Evolutionary conservation across 2,888 invertebrate species (phyloP), one percentile per base, ranked within the genome.

Genomic region (Leptothorax acervorum): DNA sequence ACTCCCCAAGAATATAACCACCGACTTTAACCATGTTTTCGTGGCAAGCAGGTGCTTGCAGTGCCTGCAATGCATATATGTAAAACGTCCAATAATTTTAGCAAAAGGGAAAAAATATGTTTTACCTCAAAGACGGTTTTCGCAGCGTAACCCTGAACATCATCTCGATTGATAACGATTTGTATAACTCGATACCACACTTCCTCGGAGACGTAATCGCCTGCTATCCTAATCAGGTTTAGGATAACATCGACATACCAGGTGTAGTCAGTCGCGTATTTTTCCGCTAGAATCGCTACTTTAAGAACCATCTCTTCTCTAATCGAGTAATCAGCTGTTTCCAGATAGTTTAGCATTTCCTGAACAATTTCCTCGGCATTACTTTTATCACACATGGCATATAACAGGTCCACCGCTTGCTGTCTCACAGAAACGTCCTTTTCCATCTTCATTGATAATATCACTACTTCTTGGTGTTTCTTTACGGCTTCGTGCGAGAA

Each of bases 11-110:
- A 92, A 99, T 99, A 93, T 99, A 99, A 78, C 99, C 99, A 86
- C 99, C 99, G 81, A 99, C 99, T 96, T 99, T 99, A 1, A 99
- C 99, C 99, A 99, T 99, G 95, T 99, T 99, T 95, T 99, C 99
- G 95, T 99, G 99, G 94, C 99, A 99, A 42, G 99, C 99, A 31
- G 99, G 99, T 51, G 99, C 99, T 96, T 99, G 99, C 78, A 99
- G 95, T 83, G 99, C 99, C 96, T 97, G 92, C 9, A 73, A 87
- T 83, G 9, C 39, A 68, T 9, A 31, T 18, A 18, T 6, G 18
- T 55, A 39, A 15, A 63, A 68, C 39, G 76, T 45, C 15, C 8
- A 53, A 39, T 75, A 63, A 48, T 55, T 55, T 18, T 39, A 81
- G 55, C 83, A 28, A 73, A 53, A 9, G 45, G 48, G 60, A 60